These are phyloP conservation scores for Morone chrysops DNA, from an alignment of 2,113 vertebrate species.

Conservation along the genomic window DNA sequence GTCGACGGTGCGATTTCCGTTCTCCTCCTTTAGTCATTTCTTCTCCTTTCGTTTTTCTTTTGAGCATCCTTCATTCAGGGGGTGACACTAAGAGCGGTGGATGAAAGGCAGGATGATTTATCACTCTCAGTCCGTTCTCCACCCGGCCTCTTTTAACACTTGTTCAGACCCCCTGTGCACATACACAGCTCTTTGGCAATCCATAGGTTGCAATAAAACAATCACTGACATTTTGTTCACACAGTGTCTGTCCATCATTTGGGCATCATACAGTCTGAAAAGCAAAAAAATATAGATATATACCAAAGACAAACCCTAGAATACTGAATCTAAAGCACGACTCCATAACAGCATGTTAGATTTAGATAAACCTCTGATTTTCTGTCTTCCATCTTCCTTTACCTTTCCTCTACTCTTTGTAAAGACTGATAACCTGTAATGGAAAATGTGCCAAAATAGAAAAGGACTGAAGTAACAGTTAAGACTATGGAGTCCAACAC, in stretches of 20 bases:
- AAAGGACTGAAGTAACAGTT: constrained; percentile 65
- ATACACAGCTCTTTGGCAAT: constrained; percentile 83
- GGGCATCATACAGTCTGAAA: constrained; percentile 79
- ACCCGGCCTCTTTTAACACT: constrained; percentile 51
- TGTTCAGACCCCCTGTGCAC: constrained; percentile 53
- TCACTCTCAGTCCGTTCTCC: constrained; percentile 33
- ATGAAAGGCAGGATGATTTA: constrained; percentile 22
- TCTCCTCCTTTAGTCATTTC: constrained; percentile 47
- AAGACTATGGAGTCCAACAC: constrained; percentile 74
- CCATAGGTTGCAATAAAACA: constrained; percentile 87
- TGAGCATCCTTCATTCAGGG: constrained; percentile 49
- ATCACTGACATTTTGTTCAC: constrained; percentile 77
- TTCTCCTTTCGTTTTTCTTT: constrained; percentile 35
- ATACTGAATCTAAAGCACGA: constrained; percentile 82
- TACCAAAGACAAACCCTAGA: constrained; percentile 82
- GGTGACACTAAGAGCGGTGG: constrained; percentile 27
- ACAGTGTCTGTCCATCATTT: constrained; percentile 79
- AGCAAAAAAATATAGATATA: constrained; percentile 81
- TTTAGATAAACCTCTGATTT: constrained; percentile 76
- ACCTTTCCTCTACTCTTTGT: constrained; percentile 55
- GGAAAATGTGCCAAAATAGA: constrained; percentile 67
- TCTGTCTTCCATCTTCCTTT: constrained; percentile 54
- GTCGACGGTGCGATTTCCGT: constrained; percentile 56
- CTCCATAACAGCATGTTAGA: constrained; percentile 82
- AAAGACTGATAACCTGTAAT: constrained; percentile 60